Conservation (phyloP, 2,797 vertebrate species). For the Triplophysa bombifrons region DNA sequence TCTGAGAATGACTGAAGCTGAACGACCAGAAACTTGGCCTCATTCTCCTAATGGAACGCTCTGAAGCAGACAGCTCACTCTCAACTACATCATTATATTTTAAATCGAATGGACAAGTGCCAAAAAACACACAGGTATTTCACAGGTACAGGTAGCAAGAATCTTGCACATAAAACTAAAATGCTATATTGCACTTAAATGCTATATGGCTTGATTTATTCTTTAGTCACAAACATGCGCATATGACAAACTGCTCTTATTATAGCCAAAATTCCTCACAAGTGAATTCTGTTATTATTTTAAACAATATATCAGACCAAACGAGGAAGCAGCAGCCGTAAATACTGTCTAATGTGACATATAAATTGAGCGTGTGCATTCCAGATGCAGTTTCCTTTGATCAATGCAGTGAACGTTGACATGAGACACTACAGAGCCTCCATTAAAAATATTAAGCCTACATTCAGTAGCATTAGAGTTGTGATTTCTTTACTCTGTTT, state of each 20-base stretch:
- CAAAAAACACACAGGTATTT: neutral
- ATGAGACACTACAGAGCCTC: slow-evolving; percentile 19
- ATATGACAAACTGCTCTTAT: slow-evolving; percentile 7
- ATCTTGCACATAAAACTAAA: neutral
- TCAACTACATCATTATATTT: slow-evolving; percentile 78
- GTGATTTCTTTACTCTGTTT: neutral
- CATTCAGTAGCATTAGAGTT: slow-evolving; percentile 1
- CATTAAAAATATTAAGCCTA: slow-evolving; percentile 18
- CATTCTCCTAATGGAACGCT: slow-evolving; percentile 46
- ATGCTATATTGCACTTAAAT: slow-evolving; percentile 7
- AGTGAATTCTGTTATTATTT: slow-evolving; percentile 17
- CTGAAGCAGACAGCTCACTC: slow-evolving; percentile 76
- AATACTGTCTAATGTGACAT: slow-evolving; percentile 34
- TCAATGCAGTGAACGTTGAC: slow-evolving; percentile 21
- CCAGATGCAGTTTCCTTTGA: slow-evolving; percentile 35
- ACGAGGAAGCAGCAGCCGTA: slow-evolving; percentile 21
- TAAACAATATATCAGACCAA: slow-evolving; percentile 28
- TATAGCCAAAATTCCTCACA: slow-evolving; percentile 9
- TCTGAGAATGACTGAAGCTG: slow-evolving; percentile 28
- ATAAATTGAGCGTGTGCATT: slow-evolving; percentile 30
- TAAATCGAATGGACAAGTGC: slow-evolving; percentile 68
- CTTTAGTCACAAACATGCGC: neutral
- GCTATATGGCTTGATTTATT: neutral
- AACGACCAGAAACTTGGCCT: slow-evolving; percentile 45
- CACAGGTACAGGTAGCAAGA: neutral